These are phyloP conservation scores for Promerops cafer DNA, from an alignment of 2,113 vertebrate species.

Conservation along the genomic window DNA sequence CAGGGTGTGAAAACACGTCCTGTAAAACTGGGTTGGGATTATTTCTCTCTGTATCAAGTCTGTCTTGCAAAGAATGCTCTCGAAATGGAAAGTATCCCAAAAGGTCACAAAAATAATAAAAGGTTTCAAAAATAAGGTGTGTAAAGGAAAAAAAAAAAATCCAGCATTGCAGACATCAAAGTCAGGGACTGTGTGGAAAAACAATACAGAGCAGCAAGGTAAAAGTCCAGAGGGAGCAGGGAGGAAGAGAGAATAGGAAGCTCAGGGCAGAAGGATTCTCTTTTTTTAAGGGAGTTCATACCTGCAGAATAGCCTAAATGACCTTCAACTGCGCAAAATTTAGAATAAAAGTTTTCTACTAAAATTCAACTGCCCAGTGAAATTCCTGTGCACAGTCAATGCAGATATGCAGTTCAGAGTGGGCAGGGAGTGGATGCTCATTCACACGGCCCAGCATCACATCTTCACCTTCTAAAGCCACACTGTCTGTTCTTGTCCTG, in stretches of 20 bases:
- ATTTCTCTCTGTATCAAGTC: neutral
- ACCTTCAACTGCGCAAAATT: neutral
- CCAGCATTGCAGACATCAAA: neutral
- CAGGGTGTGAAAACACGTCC: neutral
- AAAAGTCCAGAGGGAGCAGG: neutral
- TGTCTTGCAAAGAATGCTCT: neutral
- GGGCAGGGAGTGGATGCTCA: neutral
- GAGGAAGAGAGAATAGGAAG: neutral
- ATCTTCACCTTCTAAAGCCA: neutral
- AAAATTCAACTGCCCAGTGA: neutral
- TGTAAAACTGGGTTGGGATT: neutral
- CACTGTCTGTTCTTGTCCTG: neutral
- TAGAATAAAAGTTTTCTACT: neutral
- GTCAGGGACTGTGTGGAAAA: neutral
- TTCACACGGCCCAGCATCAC: neutral
- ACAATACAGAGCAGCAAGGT: neutral
- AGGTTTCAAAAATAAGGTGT: neutral
- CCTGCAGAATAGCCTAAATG: neutral
- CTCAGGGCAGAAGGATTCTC: neutral
- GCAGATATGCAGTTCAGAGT: neutral
- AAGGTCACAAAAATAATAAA: constrained; percentile 2
- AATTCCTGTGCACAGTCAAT: neutral
- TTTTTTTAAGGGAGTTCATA: neutral
- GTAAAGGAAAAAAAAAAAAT: neutral
- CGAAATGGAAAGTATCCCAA: neutral